Base-by-base conservation (phyloP, 1,140 invertebrate species). In the Cheumatopsyche charites region DNA sequence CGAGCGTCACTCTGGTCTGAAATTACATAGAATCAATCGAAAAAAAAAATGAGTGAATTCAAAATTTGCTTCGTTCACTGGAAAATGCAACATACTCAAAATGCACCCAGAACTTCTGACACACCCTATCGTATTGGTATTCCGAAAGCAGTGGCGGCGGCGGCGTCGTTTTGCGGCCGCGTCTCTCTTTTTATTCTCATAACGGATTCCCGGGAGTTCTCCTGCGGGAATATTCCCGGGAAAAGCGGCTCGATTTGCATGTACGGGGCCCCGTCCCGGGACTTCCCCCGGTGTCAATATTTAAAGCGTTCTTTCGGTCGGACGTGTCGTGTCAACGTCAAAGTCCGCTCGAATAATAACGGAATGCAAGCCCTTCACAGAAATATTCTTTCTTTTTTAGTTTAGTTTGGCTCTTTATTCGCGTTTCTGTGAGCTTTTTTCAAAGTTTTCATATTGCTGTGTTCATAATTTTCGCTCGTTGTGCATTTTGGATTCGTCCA, bases 311-410 rank as follows among this genome's bases (percentile, higher is more conserved):
- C 74, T 71, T 73, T 73, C 69, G 71, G 74, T 75, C 74, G 71
- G 74, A 75, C 74, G 71, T 75, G 74, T 73, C 74, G 72, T 73
- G 74, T 75, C 74, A 75, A 70, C 55, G 74, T 75, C 74, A 75
- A 70, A 74, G 29, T 75, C 67, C 61, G 47, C 68, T 58, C 71
- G 74, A 58, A 71, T 73, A 58, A 71, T 73, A 69, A 63, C 63
- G 71, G 73, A 69, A 42, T 75, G 67, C 67, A 70, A 62, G 67
- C 67, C 45, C 26, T n/a, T 9, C 25, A 9, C 21, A 26, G 55
- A n/a, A n/a, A n/a, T n/a, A n/a, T n/a, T n/a, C n/a, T n/a, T n/a
- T n/a, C n/a, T n/a, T n/a, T n/a, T n/a, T n/a, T n/a, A n/a, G n/a
- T n/a, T n/a, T n/a, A n/a, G n/a, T n/a, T n/a, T n/a, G n/a, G n/a